A percentile compares a stretch with the other conserved stretches of the same genome.
phyloP scores from a whole-genome alignment of 2,888 invertebrate genomes.

The Athetis lepigone region DNA sequence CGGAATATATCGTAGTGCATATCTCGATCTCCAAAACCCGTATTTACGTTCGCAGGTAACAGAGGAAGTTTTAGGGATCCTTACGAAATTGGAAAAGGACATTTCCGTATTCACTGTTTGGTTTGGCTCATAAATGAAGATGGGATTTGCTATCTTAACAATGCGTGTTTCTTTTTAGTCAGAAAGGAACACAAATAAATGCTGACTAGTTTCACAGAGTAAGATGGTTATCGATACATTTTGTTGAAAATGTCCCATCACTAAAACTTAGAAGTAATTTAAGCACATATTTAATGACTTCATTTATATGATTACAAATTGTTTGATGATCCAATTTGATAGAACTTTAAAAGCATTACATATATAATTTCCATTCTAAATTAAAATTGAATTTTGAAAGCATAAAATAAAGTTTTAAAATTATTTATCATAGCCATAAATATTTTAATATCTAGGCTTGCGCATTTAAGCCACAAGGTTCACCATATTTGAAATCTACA shows the following conservation, averaged over 20 bases:
- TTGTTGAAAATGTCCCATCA: conserved; percentile 12
- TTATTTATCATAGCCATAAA: no score
- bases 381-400: conserved; percentile 5
- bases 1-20: conserved; percentile 76
- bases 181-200: no score
- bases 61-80: conserved; percentile 75
- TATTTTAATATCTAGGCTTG: no score
- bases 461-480: no score
- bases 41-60: conserved; percentile 84
- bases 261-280: conserved; percentile 13
- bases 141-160: conserved; percentile 54
- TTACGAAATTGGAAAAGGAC: conserved; percentile 36
- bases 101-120: conserved; percentile 58
- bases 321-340: conserved; percentile 20
- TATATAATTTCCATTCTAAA: conserved; percentile 21
- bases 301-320: conserved; percentile 22
- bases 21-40: conserved; percentile 81
- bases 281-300: conserved; percentile 21
- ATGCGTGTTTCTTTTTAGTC: conserved; percentile 18
- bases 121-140: conserved; percentile 50
- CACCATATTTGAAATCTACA: no score
- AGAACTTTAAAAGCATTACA: conserved; percentile 22
- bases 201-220: no score
- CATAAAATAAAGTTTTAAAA: not conserved
- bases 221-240: conserved; percentile 28